phyloP scores from a whole-genome alignment of 2,113 vertebrate species.

The Vombatus ursinus region DNA sequence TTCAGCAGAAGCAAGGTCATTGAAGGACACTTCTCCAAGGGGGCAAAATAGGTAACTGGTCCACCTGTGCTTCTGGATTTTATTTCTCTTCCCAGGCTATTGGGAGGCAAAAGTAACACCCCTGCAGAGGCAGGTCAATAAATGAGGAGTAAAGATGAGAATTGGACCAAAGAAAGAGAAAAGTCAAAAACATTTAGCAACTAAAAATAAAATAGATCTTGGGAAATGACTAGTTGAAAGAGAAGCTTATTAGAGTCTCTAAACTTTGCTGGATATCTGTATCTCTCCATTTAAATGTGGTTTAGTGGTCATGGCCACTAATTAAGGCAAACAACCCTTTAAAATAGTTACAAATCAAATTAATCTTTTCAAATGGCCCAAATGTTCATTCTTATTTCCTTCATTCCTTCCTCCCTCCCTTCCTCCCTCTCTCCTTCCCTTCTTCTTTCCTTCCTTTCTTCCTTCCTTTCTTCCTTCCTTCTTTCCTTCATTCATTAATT shows the following conservation, averaged over 20 bases:
- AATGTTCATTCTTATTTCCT: neutral
- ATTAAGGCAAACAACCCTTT: neutral
- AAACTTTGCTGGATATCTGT: accelerated
- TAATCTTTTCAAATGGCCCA: accelerated
- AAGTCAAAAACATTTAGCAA: neutral
- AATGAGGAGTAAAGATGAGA: neutral
- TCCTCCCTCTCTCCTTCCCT: too few relatives aligned
- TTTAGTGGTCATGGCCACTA: neutral
- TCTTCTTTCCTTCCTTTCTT: too few relatives aligned
- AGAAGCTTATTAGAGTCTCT: accelerated
- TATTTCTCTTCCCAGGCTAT: accelerated
- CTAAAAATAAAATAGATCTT: neutral
- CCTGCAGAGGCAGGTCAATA: neutral
- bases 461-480: too few relatives aligned
- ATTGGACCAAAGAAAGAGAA: accelerated
- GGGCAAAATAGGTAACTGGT: accelerated
- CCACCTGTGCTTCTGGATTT: accelerated
- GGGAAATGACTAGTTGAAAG: neutral
- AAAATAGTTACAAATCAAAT: neutral
- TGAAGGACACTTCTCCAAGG: neutral
- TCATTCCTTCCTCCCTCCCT: too few relatives aligned
- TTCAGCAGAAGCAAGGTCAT: neutral
- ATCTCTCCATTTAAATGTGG: accelerated
- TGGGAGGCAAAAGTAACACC: neutral
- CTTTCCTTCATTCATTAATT: too few relatives aligned